phyloP scores from a whole-genome alignment of 2,888 invertebrate species.

The Melolontha melolontha region DNA sequence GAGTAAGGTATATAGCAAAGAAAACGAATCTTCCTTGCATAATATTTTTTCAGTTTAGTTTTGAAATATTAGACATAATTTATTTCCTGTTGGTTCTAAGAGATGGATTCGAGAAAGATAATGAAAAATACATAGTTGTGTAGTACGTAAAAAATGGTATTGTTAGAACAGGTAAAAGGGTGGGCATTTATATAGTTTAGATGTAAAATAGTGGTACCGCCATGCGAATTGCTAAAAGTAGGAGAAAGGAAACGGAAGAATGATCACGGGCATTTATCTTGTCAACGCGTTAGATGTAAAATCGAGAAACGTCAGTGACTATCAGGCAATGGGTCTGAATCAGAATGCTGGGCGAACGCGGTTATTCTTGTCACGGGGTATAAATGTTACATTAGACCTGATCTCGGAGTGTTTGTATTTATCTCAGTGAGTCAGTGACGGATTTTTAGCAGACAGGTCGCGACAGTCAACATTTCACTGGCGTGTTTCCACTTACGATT shows the following conservation, averaged over 20 bases:
- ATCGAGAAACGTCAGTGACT: constrained; percentile 53
- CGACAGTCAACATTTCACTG: constrained; percentile 54
- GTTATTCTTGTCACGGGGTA: constrained; percentile 56
- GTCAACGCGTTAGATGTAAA: constrained; percentile 54
- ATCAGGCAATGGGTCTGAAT: constrained; percentile 55
- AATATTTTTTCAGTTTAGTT: too few species aligned
- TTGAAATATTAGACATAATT: neutral
- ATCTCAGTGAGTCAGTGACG: constrained; percentile 55
- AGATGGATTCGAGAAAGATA: constrained; percentile 3
- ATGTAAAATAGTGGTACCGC: constrained; percentile 56
- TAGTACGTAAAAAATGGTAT: constrained; percentile 21
- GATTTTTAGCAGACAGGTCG: constrained; percentile 52
- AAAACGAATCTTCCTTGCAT: too few species aligned
- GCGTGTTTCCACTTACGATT: constrained; percentile 47
- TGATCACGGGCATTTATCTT: constrained; percentile 61
- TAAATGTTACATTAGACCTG: constrained; percentile 59
- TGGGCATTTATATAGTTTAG: constrained; percentile 57
- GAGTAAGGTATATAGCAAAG: too few species aligned
- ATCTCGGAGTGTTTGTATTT: constrained; percentile 58
- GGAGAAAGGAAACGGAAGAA: constrained; percentile 52
- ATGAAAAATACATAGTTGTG: constrained; percentile 19
- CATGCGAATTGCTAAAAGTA: constrained; percentile 48
- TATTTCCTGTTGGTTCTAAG: neutral
- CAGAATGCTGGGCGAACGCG: constrained; percentile 52
- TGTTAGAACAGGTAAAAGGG: constrained; percentile 27